Percentiles rank a stretch among this genome's conserved stretches.
Conservation (phyloP, 2,113 vertebrate species). For the Leiothrix lutea region DNA sequence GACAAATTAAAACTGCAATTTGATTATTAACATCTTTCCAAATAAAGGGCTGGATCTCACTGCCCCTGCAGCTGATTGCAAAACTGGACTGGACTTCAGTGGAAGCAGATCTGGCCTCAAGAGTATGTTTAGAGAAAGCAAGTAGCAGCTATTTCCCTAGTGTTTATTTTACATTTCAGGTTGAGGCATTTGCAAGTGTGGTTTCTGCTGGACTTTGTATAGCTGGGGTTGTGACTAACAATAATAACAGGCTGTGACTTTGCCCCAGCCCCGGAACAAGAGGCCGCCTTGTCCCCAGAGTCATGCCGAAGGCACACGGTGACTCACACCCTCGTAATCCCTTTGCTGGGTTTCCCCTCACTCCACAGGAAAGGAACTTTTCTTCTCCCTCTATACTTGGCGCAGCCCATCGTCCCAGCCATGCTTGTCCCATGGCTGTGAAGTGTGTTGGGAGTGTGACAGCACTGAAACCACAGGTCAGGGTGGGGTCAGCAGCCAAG, state of each 20-base stretch:
- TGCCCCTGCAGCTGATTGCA: not conserved
- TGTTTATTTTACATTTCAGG: constrained; percentile 58
- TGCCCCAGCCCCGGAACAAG: constrained; percentile 38
- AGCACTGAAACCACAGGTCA: not conserved
- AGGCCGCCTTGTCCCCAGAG: constrained; percentile 33
- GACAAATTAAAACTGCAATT: constrained; percentile 51
- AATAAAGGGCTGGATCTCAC: not conserved
- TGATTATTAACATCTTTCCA: constrained; percentile 22
- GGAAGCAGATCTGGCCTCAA: not conserved
- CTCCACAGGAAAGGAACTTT: not conserved
- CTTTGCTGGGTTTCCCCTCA: constrained; percentile 18
- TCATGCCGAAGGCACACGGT: constrained; percentile 6
- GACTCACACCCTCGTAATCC: constrained; percentile 24
- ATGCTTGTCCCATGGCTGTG: not conserved
- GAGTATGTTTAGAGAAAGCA: not conserved
- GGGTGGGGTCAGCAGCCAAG: not conserved
- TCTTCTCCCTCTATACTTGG: not conserved
- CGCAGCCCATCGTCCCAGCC: not conserved
- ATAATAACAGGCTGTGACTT: constrained; percentile 24
- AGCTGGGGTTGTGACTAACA: constrained; percentile 20
- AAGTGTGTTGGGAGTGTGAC: accelerated
- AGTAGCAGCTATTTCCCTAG: constrained; percentile 27
- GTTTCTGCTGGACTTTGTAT: constrained; percentile 42
- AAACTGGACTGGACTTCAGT: not conserved
- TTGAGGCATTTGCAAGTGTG: constrained; percentile 9